Conservation (phyloP, 2,113 vertebrate genomes). For the Tachuris rubrigastra region DNA sequence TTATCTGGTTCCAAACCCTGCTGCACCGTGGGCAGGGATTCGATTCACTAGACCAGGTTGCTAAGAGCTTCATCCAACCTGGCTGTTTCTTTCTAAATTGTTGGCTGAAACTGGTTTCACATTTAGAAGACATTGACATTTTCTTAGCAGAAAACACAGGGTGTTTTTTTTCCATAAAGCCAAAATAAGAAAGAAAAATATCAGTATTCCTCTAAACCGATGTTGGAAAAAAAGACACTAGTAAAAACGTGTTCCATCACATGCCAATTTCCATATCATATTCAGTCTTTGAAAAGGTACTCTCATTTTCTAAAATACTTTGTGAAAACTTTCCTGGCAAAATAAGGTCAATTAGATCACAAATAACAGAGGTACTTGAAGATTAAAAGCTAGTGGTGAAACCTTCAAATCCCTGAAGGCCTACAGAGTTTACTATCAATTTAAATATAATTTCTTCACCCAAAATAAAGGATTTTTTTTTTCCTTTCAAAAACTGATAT, state of each 20-base stretch:
- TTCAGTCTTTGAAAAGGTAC: not conserved
- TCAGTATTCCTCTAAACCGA: not conserved
- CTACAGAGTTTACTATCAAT: not conserved
- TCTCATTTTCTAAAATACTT: not conserved
- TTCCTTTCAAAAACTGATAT: not conserved
- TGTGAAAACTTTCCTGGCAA: slow-evolving; percentile 7
- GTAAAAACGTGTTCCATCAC: not conserved
- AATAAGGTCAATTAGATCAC: not conserved
- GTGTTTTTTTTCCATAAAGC: not conserved
- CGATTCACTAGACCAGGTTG: not conserved
- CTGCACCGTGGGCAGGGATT: not conserved
- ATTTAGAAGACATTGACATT: not conserved
- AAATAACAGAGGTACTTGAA: not conserved
- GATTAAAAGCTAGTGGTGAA: not conserved
- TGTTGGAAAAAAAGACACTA: not conserved
- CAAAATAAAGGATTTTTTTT: not conserved
- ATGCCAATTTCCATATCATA: not conserved
- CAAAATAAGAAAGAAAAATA: not conserved
- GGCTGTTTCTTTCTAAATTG: not conserved
- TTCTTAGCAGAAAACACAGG: not conserved
- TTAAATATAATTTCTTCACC: not conserved
- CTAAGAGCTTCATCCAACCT: not conserved
- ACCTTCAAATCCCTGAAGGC: not conserved
- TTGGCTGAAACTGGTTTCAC: not conserved
- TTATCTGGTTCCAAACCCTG: not conserved